Evolutionary conservation across 2,797 vertebrate genomes (phyloP), one percentile per base, ranked within the genome.

Genomic region (Lateolabrax maculatus): DNA sequence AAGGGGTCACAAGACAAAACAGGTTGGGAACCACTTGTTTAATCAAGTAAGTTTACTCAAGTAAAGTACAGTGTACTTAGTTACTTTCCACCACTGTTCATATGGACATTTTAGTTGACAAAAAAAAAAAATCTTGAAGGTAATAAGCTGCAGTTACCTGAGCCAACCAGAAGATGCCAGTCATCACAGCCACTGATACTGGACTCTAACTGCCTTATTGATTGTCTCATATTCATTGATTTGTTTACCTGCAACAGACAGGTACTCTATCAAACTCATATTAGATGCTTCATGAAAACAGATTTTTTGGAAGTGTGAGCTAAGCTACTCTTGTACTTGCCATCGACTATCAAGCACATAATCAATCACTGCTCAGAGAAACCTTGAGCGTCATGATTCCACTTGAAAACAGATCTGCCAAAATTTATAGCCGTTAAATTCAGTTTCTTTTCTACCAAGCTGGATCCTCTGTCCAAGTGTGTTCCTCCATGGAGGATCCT

Each of bases 181-280:
- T 75, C 63, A 83, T 67, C 61, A 41, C 66, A 80, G 34, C 80
- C 44, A 9, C 61, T 75, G 55, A 48, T 15, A 2, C 36, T 75
- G 39, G 51, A 53, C n/a, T 57, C 52, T 61, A 11, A 46, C 49
- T 56, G 37, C 36, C 52, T 80, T 61, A 90, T 87, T 71, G 79
- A 88, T 78, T 64, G 76, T 55, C 79, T 87, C 73, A 67, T 84
- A 83, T 74, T 67, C 58, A 89, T 91, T 79, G 92, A 92, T 91
- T 89, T 93, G 86, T 92, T 90, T 91, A 79, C 83, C 74, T 79
- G 72, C 62, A 77, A 63, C 71, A 41, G 85, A 83, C 82, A 87
- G 77, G 61, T 36, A 49, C 61, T 90, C 77, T 66, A 87, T 90
- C 84, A 91, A 86, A 74, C 63, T 75, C 75, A 71, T 84, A 89